Conservation (phyloP, 2,113 vertebrate species). For the Xenotilapia longispinis region DNA sequence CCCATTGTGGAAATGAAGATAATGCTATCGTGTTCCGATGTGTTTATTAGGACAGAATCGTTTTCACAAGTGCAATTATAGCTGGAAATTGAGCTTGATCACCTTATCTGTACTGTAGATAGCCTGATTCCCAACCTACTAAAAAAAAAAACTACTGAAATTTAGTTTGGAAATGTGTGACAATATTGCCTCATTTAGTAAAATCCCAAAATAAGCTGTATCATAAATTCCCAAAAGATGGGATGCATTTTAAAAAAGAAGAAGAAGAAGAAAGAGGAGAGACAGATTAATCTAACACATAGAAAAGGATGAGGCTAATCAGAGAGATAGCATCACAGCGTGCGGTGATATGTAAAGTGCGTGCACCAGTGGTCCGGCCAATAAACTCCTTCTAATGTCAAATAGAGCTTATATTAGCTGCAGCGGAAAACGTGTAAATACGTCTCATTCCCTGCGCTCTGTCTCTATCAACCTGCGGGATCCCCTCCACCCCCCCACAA, state of each 20-base stretch:
- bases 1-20: not conserved
- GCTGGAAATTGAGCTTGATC: not conserved
- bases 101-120: not conserved
- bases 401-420: conserved; percentile 53
- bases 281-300: not conserved
- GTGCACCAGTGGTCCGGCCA: conserved; percentile 42
- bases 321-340: conserved; percentile 62
- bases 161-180: not conserved
- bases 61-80: not conserved
- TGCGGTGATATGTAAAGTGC: conserved; percentile 73
- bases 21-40: not conserved
- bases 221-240: not conserved
- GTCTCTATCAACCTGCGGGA: conserved; percentile 87
- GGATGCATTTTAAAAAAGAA: not conserved
- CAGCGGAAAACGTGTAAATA: conserved; percentile 73
- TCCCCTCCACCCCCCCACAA: conserved; percentile 74
- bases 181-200: not conserved
- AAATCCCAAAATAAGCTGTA: not conserved
- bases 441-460: conserved; percentile 75
- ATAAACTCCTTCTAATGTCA: conserved; percentile 53
- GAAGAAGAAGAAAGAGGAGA: not conserved
- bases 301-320: conserved; percentile 43
- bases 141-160: not conserved
- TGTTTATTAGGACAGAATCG: conserved; percentile 10
- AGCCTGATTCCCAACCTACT: not conserved